phyloP scores from a whole-genome alignment of 2,113 vertebrate species.

The Cephalopholis sonnerati region DNA sequence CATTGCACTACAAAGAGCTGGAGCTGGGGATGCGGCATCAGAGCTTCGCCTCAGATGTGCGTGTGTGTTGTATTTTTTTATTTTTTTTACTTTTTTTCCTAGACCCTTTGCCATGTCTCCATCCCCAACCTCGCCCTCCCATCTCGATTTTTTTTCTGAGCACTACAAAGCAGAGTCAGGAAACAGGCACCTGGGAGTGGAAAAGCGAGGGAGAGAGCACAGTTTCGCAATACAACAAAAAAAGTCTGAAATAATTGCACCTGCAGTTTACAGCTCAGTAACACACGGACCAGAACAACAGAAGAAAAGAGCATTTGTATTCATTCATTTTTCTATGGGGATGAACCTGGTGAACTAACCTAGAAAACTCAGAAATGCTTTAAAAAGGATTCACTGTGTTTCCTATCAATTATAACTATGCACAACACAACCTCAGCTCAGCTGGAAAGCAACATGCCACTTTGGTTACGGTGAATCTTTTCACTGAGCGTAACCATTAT shows the following conservation, averaged over 20 bases:
- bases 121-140: slow-evolving; percentile 36
- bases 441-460: not conserved
- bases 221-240: slow-evolving; percentile 32
- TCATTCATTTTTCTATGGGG: slow-evolving; percentile 23
- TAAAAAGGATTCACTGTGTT: not conserved
- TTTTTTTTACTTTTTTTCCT: not conserved
- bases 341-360: slow-evolving; percentile 5
- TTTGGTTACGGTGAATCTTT: not conserved
- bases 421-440: slow-evolving; percentile 1
- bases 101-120: slow-evolving; percentile 48
- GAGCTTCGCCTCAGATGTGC: slow-evolving; percentile 74
- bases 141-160: slow-evolving; percentile 45
- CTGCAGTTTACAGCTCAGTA: slow-evolving; percentile 39
- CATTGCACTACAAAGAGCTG: slow-evolving; percentile 84
- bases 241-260: slow-evolving; percentile 62
- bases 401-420: slow-evolving; percentile 28
- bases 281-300: slow-evolving; percentile 1
- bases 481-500: not conserved
- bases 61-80: slow-evolving; percentile 21
- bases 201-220: not conserved
- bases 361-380: not conserved
- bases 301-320: not conserved
- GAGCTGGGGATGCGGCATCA: slow-evolving; percentile 68
- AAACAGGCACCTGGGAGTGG: slow-evolving; percentile 58
- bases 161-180: slow-evolving; percentile 59